Percentiles rank a stretch among this genome's conserved stretches.
Conservation (phyloP, 2,797 vertebrate genomes). For the Spondyliosoma cantharus region DNA sequence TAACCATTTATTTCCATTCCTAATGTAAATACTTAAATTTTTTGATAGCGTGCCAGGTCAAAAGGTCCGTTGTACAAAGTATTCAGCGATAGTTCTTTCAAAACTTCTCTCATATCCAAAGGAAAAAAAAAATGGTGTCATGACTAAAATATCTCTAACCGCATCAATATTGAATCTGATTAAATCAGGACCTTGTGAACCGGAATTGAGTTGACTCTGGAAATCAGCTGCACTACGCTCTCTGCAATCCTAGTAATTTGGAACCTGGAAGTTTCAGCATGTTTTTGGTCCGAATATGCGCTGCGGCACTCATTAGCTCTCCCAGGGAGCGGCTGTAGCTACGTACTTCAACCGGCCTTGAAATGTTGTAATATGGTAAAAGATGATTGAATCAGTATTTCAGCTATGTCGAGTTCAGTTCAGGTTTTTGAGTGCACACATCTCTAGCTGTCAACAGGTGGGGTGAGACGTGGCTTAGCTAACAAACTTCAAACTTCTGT, state of each 20-base stretch:
- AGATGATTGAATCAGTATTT: not conserved
- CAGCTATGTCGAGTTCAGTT: not conserved
- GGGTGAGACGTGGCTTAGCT: not conserved
- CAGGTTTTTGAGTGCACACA: not conserved
- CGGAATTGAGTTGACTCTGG: too few relatives aligned
- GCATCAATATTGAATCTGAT: too few relatives aligned
- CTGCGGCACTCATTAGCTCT: constrained; percentile 10
- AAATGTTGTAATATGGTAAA: not conserved
- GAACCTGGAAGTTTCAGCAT: not conserved
- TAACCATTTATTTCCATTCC: too few relatives aligned
- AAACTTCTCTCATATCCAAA: too few relatives aligned
- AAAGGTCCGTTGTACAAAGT: too few relatives aligned
- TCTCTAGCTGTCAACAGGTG: constrained; percentile 15
- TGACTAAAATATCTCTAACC: too few relatives aligned
- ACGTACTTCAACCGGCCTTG: not conserved
- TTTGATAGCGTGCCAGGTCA: too few relatives aligned
- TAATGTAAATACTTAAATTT: too few relatives aligned
- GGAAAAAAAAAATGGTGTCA: too few relatives aligned
- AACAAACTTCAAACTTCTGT: too few relatives aligned
- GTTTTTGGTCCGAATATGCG: constrained; percentile 4
- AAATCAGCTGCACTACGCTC: not conserved
- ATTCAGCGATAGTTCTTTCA: too few relatives aligned
- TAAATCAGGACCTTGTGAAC: too few relatives aligned
- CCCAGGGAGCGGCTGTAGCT: not conserved
- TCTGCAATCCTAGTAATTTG: not conserved